Evolutionary conservation across 2,888 invertebrate species (phyloP).

Genomic region (Sepioteuthis lessoniana): DNA sequence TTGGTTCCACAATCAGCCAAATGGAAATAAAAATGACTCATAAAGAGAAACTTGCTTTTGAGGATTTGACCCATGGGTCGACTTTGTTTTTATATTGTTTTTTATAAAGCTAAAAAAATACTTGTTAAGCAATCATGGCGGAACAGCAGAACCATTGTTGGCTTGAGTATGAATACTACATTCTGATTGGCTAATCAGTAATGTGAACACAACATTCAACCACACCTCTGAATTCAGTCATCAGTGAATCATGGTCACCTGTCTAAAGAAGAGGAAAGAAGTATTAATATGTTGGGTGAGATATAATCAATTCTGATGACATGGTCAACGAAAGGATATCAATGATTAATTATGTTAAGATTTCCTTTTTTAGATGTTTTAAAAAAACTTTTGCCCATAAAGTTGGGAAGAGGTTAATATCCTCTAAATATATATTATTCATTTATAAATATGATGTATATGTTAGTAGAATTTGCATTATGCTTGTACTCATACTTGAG

Average conservation of each 20-base stretch:
- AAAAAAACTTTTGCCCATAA: too few species aligned
- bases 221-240: neutral
- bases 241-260: neutral
- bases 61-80: neutral
- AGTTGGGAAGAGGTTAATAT: too few species aligned
- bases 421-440: too few species aligned
- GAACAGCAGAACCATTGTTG: neutral
- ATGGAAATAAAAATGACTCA: neutral
- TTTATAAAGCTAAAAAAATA: neutral
- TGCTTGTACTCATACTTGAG: too few species aligned
- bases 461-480: too few species aligned
- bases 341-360: too few species aligned
- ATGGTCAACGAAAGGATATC: too few species aligned
- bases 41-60: neutral
- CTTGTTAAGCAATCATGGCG: neutral
- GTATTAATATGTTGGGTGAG: too few species aligned
- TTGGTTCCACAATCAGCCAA: neutral
- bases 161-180: neutral
- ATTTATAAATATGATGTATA: too few species aligned
- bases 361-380: too few species aligned
- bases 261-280: neutral
- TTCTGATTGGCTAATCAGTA: constrained; percentile 33
- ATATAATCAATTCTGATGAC: too few species aligned
- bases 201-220: neutral
- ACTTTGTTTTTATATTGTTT: too few species aligned